phyloP scores from a whole-genome alignment of 2,888 invertebrate genomes.

The Polymixis lichenea region DNA sequence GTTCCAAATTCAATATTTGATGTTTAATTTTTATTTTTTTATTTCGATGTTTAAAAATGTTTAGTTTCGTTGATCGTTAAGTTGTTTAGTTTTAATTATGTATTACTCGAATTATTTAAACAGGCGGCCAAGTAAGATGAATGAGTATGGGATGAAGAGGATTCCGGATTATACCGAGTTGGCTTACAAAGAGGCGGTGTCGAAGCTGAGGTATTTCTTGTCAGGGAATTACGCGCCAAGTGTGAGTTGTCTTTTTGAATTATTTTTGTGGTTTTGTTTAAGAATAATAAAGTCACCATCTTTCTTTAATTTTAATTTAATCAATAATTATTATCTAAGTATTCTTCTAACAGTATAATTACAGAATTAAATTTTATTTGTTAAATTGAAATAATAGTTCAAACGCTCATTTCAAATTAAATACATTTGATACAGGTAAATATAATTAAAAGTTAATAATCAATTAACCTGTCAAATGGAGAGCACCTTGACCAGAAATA shows the following conservation, averaged over 20 bases:
- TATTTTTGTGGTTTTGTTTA: neutral
- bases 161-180: slow-evolving; percentile 95
- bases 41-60: slow-evolving; percentile 67
- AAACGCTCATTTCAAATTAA: neutral
- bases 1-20: slow-evolving; percentile 73
- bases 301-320: neutral
- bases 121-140: slow-evolving; percentile 87
- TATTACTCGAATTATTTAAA: slow-evolving; percentile 80
- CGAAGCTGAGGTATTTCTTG: slow-evolving; percentile 93
- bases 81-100: slow-evolving; percentile 59
- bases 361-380: too few relatives aligned
- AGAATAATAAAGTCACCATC: neutral
- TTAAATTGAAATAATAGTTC: too few relatives aligned
- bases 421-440: too few relatives aligned
- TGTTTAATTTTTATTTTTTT: slow-evolving; percentile 65
- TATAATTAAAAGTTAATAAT: too few relatives aligned
- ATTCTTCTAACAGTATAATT: neutral
- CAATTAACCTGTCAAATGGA: too few relatives aligned
- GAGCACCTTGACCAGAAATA: neutral
- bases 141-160: slow-evolving; percentile 89
- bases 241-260: slow-evolving; percentile 77
- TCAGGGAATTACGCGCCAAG: slow-evolving; percentile 94
- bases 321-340: neutral
- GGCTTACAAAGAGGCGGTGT: slow-evolving; percentile 96
- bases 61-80: slow-evolving; percentile 59